phyloP scores from a whole-genome alignment of 2,888 invertebrate species.

The Eupithecia centaureata region DNA sequence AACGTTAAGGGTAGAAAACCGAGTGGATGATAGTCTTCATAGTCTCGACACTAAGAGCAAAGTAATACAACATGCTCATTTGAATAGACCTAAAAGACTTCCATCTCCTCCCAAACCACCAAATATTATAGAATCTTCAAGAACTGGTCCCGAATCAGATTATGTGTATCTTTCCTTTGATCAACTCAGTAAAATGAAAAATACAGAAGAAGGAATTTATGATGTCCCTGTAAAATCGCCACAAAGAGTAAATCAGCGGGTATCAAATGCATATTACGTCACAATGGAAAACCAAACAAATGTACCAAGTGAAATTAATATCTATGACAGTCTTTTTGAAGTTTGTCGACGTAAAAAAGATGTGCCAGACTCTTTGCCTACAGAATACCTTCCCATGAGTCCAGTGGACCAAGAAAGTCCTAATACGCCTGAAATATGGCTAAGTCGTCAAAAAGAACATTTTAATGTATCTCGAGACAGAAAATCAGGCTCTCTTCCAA shows the following conservation, averaged over 20 bases:
- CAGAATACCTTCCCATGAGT: conserved; percentile 76
- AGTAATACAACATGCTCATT: conserved; percentile 63
- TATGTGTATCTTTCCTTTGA: conserved; percentile 80
- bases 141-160: conserved; percentile 74
- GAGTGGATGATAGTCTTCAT: conserved; percentile 61
- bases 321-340: conserved; percentile 74
- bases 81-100: conserved; percentile 63
- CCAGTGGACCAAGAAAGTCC: conserved; percentile 78
- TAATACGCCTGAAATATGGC: conserved; percentile 88
- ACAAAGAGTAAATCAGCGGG: conserved; percentile 57
- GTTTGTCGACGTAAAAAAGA: conserved; percentile 73
- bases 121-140: conserved; percentile 51
- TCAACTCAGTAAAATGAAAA: conserved; percentile 62
- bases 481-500: conserved; percentile 90
- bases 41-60: conserved; percentile 65
- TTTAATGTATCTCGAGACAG: conserved; percentile 86
- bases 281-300: conserved; percentile 66
- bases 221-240: conserved; percentile 74
- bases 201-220: conserved; percentile 68
- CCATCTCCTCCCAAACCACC: conserved; percentile 64
- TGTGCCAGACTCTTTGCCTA: conserved; percentile 53
- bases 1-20: conserved; percentile 79
- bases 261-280: conserved; percentile 66
- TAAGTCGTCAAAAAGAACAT: conserved; percentile 88
- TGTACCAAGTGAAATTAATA: conserved; percentile 56